Conservation (phyloP, 2,113 vertebrate genomes). For the Lonchura striata region DNA sequence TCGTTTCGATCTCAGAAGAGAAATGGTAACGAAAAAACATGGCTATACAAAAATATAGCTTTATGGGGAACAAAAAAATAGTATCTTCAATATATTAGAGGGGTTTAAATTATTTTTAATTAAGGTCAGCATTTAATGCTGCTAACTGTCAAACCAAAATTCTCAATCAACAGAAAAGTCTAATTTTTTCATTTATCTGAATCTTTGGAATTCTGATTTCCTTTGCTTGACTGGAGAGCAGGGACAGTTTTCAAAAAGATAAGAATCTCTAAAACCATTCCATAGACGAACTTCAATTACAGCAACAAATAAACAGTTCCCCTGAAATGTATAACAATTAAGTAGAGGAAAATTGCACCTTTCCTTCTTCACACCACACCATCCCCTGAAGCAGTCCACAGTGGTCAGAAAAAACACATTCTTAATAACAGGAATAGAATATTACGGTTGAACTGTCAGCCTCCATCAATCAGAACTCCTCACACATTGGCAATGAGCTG, state of each 20-base stretch:
- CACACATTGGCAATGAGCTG: background rate
- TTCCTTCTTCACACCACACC: background rate
- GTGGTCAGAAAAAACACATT: background rate
- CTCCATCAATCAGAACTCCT: background rate
- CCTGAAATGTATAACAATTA: background rate
- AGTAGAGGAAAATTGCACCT: background rate
- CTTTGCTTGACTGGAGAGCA: background rate
- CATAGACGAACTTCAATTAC: background rate
- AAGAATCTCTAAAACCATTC: background rate
- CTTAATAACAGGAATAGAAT: background rate
- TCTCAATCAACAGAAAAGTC: background rate
- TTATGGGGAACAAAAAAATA: background rate
- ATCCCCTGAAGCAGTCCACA: background rate
- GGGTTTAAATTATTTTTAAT: background rate
- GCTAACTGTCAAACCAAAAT: background rate
- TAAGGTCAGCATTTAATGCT: background rate
- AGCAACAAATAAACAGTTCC: background rate
- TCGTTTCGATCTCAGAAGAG: background rate
- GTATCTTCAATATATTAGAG: background rate
- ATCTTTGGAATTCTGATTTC: background rate
- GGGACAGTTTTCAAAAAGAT: background rate
- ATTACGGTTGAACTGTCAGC: background rate
- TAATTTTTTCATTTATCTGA: background rate
- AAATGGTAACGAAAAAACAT: background rate
- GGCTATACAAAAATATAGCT: background rate